Evolutionary conservation across 1,140 invertebrate species (phyloP).

Genomic region (Amyelois transitella): DNA sequence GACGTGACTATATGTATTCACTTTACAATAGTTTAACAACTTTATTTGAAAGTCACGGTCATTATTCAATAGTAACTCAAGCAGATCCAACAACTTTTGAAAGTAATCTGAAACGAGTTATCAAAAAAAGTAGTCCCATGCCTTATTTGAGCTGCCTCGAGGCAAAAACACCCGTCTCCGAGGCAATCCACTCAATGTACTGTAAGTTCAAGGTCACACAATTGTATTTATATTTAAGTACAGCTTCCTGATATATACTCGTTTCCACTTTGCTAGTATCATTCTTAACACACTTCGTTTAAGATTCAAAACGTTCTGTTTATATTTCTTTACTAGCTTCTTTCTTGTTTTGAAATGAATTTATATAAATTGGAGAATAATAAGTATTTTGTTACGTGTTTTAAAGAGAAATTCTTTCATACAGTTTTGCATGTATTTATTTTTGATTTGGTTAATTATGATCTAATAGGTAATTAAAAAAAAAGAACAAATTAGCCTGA

Average conservation of each 20-base stretch:
- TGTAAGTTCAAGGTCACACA: constrained; percentile 49
- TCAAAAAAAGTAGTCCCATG: constrained; percentile 16
- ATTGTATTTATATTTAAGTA: constrained; percentile 42
- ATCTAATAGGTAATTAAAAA: no score
- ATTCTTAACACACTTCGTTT: background rate
- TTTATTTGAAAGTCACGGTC: background rate
- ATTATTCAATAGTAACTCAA: background rate
- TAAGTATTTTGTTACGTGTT: background rate
- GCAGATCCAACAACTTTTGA: constrained; percentile 8
- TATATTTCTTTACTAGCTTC: background rate
- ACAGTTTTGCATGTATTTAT: no score
- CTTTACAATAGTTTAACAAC: no score
- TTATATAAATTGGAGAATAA: background rate
- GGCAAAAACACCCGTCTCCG: constrained; percentile 22
- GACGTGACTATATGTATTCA: no score
- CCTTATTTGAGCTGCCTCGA: constrained; percentile 23
- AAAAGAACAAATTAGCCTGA: background rate
- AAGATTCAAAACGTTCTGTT: background rate
- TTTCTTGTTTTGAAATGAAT: background rate
- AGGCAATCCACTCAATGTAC: constrained; percentile 30
- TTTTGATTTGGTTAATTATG: no score
- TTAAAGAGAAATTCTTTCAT: no score
- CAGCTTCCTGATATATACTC: constrained; percentile 39
- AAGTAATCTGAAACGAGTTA: constrained; percentile 10
- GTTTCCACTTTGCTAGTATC: background rate